These are phyloP conservation scores for Cydia strobilella DNA, from an alignment of 1,140 invertebrate species.

Conservation along the genomic window DNA sequence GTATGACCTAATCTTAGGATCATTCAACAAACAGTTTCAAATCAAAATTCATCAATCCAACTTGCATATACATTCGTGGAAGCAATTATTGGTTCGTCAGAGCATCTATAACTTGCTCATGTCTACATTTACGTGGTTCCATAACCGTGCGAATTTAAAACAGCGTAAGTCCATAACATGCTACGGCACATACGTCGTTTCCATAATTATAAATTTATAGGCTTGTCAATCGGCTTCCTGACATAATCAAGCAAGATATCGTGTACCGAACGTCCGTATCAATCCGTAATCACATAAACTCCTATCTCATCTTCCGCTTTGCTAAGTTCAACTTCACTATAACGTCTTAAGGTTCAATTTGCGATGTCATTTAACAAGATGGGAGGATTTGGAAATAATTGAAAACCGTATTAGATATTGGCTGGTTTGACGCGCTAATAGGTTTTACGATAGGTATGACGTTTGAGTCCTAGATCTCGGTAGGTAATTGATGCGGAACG, in stretches of 20 bases:
- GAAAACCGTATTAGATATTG: conserved; percentile 50
- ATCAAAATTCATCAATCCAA: background rate
- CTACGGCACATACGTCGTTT: background rate
- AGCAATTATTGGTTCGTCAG: background rate
- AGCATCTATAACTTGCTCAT: background rate
- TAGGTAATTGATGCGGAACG: conserved; percentile 1
- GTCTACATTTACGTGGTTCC: background rate
- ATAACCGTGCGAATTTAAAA: background rate
- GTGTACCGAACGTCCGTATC: conserved; percentile 48
- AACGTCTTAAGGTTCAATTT: background rate
- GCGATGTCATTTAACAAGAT: background rate
- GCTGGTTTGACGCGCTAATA: conserved; percentile 43
- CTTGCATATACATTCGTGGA: too few species aligned
- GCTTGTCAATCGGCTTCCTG: conserved; percentile 20
- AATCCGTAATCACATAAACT: conserved; percentile 29
- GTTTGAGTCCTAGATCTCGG: background rate
- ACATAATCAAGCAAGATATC: conserved; percentile 48
- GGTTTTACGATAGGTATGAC: conserved; percentile 36
- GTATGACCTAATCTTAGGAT: background rate
- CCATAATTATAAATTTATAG: background rate
- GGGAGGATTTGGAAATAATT: background rate
- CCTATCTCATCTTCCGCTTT: background rate
- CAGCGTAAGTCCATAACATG: background rate
- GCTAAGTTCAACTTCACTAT: background rate
- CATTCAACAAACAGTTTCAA: background rate